Base-by-base conservation (phyloP, 2,113 vertebrate species). In the Herpetotheres cachinnans region DNA sequence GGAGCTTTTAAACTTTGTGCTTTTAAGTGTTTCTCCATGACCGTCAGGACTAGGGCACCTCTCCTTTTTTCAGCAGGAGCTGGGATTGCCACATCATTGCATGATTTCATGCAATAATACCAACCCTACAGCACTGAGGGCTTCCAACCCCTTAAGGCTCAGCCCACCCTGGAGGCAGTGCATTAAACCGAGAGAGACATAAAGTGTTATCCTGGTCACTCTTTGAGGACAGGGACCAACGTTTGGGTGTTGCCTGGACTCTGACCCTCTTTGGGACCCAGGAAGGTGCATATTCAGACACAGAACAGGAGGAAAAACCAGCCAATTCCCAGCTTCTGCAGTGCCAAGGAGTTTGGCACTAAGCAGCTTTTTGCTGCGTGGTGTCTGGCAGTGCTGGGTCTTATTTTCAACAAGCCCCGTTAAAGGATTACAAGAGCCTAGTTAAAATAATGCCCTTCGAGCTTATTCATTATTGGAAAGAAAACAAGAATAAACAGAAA, bases 361-460 rank as follows among this genome's bases (percentile, higher is more conserved):
- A 65, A 94, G 90, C 92, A 73, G 90, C 87, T 96, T 93, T 96
- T 90, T 74, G 86, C 86, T 86, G 71, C 10, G 0, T 44, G 86
- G 91, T 91, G 93, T 73, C 87, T 92, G 94, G 85, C 90, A 62
- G 82, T 61, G 74, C 94, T 29, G 70, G 92, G 69, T 88, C 86
- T 96, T 83, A 74, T 96, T 97, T 94, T 69, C 94, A 62, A 46
- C 93, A 86, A 97, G 74, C 79, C 65, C 84, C 0, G 26, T 94
- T 95, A 86, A 95, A 95, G 96, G 94, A 96, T 96, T 96, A 97
- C 47, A 84, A 86, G 87, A 88, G 70, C 76, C 92, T 96, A 36
- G 93, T 97, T 95, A 97, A 96, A 97, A 93, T 92, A 92, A 96
- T 93, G 83, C 92, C 91, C 90, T 96, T 65, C 80, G 30, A 94